Base-by-base conservation (phyloP, 2,888 invertebrate genomes). In the Hydrotaea cyrtoneurina region DNA sequence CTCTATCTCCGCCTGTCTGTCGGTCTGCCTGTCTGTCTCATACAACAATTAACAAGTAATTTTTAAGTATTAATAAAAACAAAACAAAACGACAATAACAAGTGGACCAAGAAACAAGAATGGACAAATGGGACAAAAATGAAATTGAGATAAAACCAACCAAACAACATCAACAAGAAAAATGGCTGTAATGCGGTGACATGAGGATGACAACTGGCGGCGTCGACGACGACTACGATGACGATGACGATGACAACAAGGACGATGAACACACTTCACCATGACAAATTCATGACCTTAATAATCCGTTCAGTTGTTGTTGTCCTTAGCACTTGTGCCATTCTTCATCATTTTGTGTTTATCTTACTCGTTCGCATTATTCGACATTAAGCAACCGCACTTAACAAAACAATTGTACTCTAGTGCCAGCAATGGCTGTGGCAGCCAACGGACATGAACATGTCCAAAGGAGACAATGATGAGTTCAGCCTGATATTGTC, bases 21-120 rank as follows among this genome's bases (percentile, higher is more conserved):
- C 72, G n/a, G n/a, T n/a, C n/a, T n/a, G n/a, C n/a, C n/a, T n/a
- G n/a, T 59, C 31, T 31, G 7, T 31, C 74, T 79, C 73, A 73
- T 79, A 80, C 62, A 85, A 82, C 85, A 85, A 85, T 85, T 85
- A 85, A 80, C 85, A 85, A 82, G 85, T 77, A 82, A 77, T 82
- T 82, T 46, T 79, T 59, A 74, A 85, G 71, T 77, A 77, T 76
- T 55, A 82, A 82, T 46, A 79, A 75, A 64, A 79, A 74, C 36
- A 76, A 72, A 71, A 17, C 43, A 53, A 62, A 36, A 71, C 69
- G 21, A 10, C 59, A 2, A 26, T 59, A 23, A 46, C 46, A 21
- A 23, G 11, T 36, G 55, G 21, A 55, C 55, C 55, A 53, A 17
- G 19, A 8, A 53, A 17, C 7, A 31, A 31, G n/a, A n/a, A 31